Evolutionary conservation across 1,140 invertebrate species (phyloP).

Genomic region (Spodoptera litura): DNA sequence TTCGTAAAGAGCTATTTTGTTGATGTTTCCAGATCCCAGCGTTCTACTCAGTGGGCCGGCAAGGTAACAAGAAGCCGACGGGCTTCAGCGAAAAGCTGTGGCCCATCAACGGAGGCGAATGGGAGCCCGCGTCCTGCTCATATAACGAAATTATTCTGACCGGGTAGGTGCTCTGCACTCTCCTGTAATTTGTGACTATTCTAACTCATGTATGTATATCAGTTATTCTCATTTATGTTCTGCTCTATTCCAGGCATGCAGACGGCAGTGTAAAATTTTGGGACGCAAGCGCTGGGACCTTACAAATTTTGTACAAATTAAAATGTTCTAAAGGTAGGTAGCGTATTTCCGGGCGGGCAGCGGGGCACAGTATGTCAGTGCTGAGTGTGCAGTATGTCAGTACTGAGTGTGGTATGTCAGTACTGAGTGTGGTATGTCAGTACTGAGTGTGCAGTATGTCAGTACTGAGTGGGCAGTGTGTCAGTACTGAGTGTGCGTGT

Average conservation of each 20-base stretch:
- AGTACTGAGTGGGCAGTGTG: too few relatives aligned
- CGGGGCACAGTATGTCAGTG: neutral
- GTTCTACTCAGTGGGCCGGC: constrained; percentile 95
- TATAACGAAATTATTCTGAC: constrained; percentile 99
- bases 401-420: neutral
- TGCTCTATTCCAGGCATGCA: constrained; percentile 91
- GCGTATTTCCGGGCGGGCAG: neutral
- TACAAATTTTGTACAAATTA: constrained; percentile 97
- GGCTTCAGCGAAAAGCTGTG: constrained; percentile 98
- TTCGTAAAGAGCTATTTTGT: neutral
- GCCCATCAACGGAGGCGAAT: constrained; percentile 98
- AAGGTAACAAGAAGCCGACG: constrained; percentile 88
- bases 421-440: neutral
- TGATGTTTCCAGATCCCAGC: constrained; percentile 88
- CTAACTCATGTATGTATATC: too few relatives aligned
- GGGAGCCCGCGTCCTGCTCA: constrained; percentile 96
- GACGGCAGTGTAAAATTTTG: constrained; percentile 99
- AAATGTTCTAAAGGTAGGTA: constrained; percentile 94
- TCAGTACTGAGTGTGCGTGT: neutral
- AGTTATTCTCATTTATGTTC: neutral
- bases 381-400: too few relatives aligned
- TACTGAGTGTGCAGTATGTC: neutral
- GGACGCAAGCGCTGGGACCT: constrained; percentile 97
- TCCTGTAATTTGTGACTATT: neutral
- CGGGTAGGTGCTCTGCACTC: constrained; percentile 88